These are phyloP conservation scores for Amphipoea oculea DNA, from an alignment of 2,888 invertebrate genomes.

Conservation along the genomic window DNA sequence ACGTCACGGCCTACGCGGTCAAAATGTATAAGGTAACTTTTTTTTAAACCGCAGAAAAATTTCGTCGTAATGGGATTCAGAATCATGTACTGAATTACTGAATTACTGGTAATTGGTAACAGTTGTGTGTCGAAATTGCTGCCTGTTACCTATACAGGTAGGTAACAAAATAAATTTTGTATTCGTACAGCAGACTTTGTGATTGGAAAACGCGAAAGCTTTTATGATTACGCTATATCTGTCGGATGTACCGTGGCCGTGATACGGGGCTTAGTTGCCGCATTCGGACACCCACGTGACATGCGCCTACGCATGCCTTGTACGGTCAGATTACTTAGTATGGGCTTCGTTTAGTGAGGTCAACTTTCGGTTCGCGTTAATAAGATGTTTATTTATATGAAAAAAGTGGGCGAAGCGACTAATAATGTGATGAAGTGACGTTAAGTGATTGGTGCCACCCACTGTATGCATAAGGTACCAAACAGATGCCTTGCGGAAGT, in stretches of 20 bases:
- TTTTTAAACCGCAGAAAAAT: too few species aligned
- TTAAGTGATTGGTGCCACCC: slow-evolving; percentile 50
- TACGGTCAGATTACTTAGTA: slow-evolving; percentile 76
- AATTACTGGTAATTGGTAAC: not conserved
- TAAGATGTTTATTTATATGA: slow-evolving; percentile 65
- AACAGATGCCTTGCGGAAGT: not conserved
- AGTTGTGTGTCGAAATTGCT: not conserved
- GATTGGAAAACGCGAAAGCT: slow-evolving; percentile 51
- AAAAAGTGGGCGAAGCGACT: slow-evolving; percentile 60
- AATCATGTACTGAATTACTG: not conserved
- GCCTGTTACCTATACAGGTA: not conserved
- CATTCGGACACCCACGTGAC: slow-evolving; percentile 72
- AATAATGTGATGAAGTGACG: slow-evolving; percentile 47
- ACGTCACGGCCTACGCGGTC: too few species aligned
- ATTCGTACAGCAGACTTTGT: slow-evolving; percentile 14
- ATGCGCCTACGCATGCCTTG: slow-evolving; percentile 76
- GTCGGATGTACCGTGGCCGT: slow-evolving; percentile 55
- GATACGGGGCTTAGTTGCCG: slow-evolving; percentile 69
- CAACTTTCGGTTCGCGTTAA: slow-evolving; percentile 64
- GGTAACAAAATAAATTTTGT: not conserved
- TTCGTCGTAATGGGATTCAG: too few species aligned
- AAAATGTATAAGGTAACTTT: too few species aligned
- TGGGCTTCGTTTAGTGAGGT: slow-evolving; percentile 67
- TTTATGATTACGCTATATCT: slow-evolving; percentile 55
- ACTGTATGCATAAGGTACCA: slow-evolving; percentile 7